Evolutionary conservation across 2,113 vertebrate genomes (phyloP), one percentile per base, ranked within the genome.

Genomic region (Myotis brandtii): DNA sequence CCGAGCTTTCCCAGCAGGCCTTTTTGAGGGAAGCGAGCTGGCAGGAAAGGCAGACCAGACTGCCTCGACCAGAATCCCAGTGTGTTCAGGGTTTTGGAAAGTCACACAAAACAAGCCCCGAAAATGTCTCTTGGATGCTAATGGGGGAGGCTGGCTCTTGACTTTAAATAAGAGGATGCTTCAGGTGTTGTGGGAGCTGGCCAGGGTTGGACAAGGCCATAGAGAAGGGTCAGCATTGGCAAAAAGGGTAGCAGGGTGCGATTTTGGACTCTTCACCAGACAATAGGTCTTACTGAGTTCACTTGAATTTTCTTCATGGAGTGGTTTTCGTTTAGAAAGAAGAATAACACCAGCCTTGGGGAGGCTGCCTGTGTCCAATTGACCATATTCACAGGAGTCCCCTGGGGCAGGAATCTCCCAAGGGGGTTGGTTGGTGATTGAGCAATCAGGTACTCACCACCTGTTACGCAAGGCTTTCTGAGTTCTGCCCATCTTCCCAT

Each of bases 301-400:
- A 21, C 34, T n/a, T 46, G 40, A 1, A 0, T 37, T 46, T 77
- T 64, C 32, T 59, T 66, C 5, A 21, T 1, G 13, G 30, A 13
- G 18, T 34, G 8, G 46, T 70, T 30, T 76, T 34, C 30, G 0
- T 52, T 62, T 17, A 54, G 64, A 17, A 27, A n/a, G 12, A 23
- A n/a, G 25, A 6, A 12, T 13, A 16, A 1, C 4, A 3, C 46
- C 6, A 17, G 1, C 1, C 1, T 4, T 52, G 1, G 2, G 30
- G 27, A 37, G 1, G 20, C 0, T 9, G 13, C 30, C 40, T 9
- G 52, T 50, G 17, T 46, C 52, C n/a, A 40, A 5, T 2, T 70
- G 69, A 23, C 64, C 32, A 69, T 34, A 18, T 21, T 69, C n/a
- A 20, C n/a, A 34, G 67, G 67, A 67, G 6, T 8, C 16, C 66